A percentile compares a stretch with the other conserved stretches of the same genome.
Evolutionary conservation across 2,113 vertebrate genomes (phyloP).

Genomic region (Excalfactoria chinensis): DNA sequence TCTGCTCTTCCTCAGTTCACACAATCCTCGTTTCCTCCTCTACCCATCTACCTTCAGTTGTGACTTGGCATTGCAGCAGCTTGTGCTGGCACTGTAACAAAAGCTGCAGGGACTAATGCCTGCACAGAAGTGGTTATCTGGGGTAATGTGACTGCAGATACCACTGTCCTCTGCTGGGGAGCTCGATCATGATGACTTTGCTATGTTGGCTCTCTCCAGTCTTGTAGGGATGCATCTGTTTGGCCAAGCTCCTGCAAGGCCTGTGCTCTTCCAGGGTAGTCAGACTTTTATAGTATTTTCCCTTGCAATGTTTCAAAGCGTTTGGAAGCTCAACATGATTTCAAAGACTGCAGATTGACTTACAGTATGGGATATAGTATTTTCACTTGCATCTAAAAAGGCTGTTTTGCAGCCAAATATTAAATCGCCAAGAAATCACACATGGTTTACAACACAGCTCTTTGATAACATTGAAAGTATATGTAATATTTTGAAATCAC

Average conservation of each 20-base stretch:
- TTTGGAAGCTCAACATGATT: neutral
- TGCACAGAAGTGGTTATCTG: fast-evolving
- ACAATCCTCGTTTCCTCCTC: neutral
- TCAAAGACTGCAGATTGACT: conserved; percentile 57
- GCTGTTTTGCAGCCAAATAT: conserved; percentile 55
- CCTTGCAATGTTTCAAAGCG: conserved; percentile 27
- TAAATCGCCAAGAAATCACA: conserved; percentile 75
- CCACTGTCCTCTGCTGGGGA: fast-evolving
- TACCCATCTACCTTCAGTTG: neutral
- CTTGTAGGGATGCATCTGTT: neutral
- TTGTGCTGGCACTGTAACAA: fast-evolving
- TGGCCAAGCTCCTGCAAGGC: neutral
- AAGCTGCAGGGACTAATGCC: neutral
- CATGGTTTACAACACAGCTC: conserved; percentile 78
- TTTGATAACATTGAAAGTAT: conserved; percentile 79
- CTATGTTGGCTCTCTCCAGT: neutral
- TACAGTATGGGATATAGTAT: conserved; percentile 62
- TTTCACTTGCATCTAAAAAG: conserved; percentile 65
- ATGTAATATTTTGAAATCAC: conserved; percentile 87
- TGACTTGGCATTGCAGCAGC: neutral
- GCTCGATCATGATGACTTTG: fast-evolving
- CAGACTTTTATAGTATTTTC: neutral
- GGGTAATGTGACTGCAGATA: neutral
- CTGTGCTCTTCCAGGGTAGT: neutral
- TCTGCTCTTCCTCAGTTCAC: neutral